phyloP scores from a whole-genome alignment of 2,888 invertebrate species.

The Chrysotoxum bicinctum region DNA sequence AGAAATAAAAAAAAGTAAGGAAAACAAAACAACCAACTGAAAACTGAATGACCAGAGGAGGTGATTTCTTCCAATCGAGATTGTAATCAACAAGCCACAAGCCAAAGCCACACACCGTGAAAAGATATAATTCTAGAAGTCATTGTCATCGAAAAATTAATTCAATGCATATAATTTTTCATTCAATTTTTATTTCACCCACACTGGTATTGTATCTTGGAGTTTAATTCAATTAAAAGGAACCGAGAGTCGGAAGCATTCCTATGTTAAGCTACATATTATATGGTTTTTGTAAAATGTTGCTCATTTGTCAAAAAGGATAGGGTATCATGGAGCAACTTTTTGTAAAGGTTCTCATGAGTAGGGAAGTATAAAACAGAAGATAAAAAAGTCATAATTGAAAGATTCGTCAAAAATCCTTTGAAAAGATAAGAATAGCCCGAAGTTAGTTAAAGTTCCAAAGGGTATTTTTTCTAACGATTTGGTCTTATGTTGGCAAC shows the following conservation, averaged over 20 bases:
- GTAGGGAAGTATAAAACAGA: neutral
- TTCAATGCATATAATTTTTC: conserved; percentile 5
- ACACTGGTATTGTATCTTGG: conserved; percentile 3
- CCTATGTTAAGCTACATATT: neutral
- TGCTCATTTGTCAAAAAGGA: neutral
- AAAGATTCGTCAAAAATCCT: too few relatives aligned
- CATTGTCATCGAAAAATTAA: conserved; percentile 50
- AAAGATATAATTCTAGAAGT: conserved; percentile 16
- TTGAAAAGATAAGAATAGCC: too few relatives aligned
- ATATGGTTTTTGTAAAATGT: neutral
- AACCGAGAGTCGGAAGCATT: neutral
- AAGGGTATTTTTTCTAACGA: too few relatives aligned
- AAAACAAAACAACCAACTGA: conserved; percentile 13
- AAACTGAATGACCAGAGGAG: conserved; percentile 43
- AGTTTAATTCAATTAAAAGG: conserved; percentile 17
- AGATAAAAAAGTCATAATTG: too few relatives aligned
- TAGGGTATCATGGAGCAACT: neutral
- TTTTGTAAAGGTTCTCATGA: neutral
- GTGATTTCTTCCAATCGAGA: conserved; percentile 34
- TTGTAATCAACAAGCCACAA: conserved; percentile 18
- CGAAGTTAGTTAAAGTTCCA: too few relatives aligned
- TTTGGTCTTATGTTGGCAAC: too few relatives aligned
- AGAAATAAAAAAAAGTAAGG: neutral
- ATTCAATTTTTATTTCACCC: conserved; percentile 18
- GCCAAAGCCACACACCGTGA: conserved; percentile 27